Evolutionary conservation across 2,797 vertebrate genomes (phyloP), one percentile per base, ranked within the genome.

Genomic region (Lepus oiostolus): DNA sequence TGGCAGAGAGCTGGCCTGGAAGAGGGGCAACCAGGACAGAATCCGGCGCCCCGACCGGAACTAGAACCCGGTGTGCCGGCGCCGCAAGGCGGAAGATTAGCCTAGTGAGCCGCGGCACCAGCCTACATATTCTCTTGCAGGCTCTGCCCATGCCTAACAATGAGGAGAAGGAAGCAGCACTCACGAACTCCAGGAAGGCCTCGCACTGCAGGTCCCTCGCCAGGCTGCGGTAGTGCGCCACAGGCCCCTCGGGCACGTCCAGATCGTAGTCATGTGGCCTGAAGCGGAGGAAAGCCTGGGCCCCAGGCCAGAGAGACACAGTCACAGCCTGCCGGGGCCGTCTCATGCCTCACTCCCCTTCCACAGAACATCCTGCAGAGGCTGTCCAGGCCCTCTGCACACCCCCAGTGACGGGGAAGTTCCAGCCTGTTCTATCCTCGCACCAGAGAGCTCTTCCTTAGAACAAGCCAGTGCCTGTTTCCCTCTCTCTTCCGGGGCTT

Each of bases 131-230:
- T 47, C 32, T 77, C 74, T 42, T 21, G 30, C 2, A 28, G 35
- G 71, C 42, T 42, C 70, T 65, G 85, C 60, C 52, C 32, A 65
- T 72, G 26, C 63, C 63, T 24, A 26, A 32, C 50, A 30, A 22
- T 65, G 80, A 68, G 42, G 19, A 62, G 52, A 17, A 72, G 4
- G 63, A 30, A n/a, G 52, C 83, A n/a, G 79, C 30, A 99, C 99
- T 99, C 97, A 99, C 99, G 98, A 99, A 99, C 38, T 98, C 97
- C 0, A 99, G 99, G 91, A 99, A 98, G 68, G 99, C 98, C 95
- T 98, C 97, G 42, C 98, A 94, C 21, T 98, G 98, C 22, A 99
- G 98, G 0, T 98, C 98, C 0, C 98, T 97, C 0, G 98, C 97
- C 92, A 99, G 99, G 94, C 97, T 97, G 81, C 98, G 98, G 74